Base-by-base conservation (phyloP, 1,140 invertebrate genomes). In the Phthorimaea operculella region DNA sequence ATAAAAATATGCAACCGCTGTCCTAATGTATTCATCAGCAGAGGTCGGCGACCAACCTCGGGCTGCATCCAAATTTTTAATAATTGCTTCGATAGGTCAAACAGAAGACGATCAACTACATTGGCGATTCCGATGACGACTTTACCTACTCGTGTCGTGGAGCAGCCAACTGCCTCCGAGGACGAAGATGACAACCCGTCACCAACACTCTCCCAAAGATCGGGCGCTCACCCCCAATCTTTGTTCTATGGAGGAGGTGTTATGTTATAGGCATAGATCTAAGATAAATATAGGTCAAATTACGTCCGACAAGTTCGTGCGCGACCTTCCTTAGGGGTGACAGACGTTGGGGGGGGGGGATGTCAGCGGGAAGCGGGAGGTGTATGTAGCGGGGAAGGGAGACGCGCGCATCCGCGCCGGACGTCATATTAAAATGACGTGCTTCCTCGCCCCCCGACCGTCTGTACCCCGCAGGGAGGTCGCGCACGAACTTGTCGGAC, bases 161-260 rank as follows among this genome's bases (percentile, higher is more conserved):
- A 66, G 86, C 86, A 4, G 81, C 77, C 28, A 33, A 42, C 33
- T 36, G 49, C 55, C 17, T 52, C 53, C 6, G 55, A 62, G 16
- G 52, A 55, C 51, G 53, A 53, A 53, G 53, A 62, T 14, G 47
- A 48, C 48, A 28, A 16, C 14, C 9, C 10, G 10, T 86, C 12
- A 14, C 10, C 50, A 34, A 4, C 50, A 1, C 5, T 12, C 33
- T 86, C 33, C 16, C 53, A 62, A 58, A 55, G 53, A 58, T 62
- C 47, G 16, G 53, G 51, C 53, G 14, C 44, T 47, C 48, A 49
- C 42, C 44, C 56, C 55, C 60, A 58, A 62, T 62, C 53, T 58
- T 62, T 62, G 39, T 58, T 58, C 56, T 58, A 62, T 58, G 56
- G 36, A 50, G 56, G 53, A 56, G 58, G 54, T 62, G 58, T 59